These are phyloP conservation scores for Drosophila pseudotakahashii DNA, from an alignment of 2,888 invertebrate species.

Conservation along the genomic window DNA sequence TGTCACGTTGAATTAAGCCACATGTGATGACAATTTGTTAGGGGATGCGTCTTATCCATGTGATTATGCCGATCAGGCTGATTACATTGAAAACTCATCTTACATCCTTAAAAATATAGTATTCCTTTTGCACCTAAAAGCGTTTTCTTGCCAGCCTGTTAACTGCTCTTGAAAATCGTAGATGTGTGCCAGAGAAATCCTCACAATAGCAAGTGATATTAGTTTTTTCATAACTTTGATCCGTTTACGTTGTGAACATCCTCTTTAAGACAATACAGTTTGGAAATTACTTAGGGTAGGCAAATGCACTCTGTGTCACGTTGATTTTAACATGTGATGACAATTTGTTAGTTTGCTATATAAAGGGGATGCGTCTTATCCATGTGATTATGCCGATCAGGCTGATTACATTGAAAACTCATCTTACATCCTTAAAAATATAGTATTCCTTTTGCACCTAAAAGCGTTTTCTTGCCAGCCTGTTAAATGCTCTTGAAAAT, in stretches of 20 bases:
- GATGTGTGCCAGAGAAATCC: no score
- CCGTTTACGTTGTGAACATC: no score
- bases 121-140: constrained; percentile 60
- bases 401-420: constrained; percentile 61
- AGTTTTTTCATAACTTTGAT: no score
- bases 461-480: constrained; percentile 69
- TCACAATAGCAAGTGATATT: no score
- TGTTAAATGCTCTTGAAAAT: constrained; percentile 66
- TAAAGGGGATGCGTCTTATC: constrained; percentile 63
- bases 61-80: constrained; percentile 15
- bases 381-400: constrained; percentile 47
- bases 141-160: constrained; percentile 62
- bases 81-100: constrained; percentile 62
- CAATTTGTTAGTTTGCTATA: constrained; percentile 73
- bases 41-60: constrained; percentile 67
- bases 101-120: background rate
- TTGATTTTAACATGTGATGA: constrained; percentile 59
- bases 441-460: constrained; percentile 47
- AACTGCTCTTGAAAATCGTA: constrained; percentile 71
- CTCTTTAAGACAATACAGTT: background rate
- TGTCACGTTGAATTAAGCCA: constrained; percentile 56
- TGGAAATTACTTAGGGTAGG: constrained; percentile 6
- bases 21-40: constrained; percentile 73
- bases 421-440: background rate
- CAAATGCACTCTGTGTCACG: constrained; percentile 75